Evolutionary conservation across 2,113 vertebrate species (phyloP), one percentile per base, ranked within the genome.

Genomic region (Helogale parvula): DNA sequence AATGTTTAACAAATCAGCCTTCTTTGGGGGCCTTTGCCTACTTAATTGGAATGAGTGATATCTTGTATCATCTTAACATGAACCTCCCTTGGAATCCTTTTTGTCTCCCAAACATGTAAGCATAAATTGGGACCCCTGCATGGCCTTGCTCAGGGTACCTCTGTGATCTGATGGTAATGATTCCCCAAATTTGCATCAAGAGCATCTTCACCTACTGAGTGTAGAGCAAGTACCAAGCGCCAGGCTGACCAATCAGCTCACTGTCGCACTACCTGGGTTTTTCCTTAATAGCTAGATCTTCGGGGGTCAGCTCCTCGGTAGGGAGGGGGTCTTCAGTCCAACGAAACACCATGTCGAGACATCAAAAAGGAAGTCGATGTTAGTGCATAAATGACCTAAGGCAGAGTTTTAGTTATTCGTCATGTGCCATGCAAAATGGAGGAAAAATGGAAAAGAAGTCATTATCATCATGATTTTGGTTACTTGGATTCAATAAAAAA

Each of bases 401-500:
- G 82, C 50, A 92, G 68, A 93, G 80, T 74, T 81, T 85, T 57
- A 76, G 57, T n/a, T 41, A 93, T 60, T 65, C 41, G 41, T 54
- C 77, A 50, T 0, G 38, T 66, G 63, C 85, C 72, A 86, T 68
- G 65, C 38, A 96, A 94, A 94, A 87, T 76, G 81, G 69, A 94
- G 63, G 54, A 69, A 69, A 60, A 69, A 71, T n/a, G 71, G 63
- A 52, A 85, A 90, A 93, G n/a, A 35, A 90, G 76, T 79, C 89
- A 88, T 90, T 93, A 94, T 82, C 50, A 23, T 81, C 90, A 97
- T 57, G 81, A 74, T 76, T 91, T 94, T 90, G 80, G 84, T 97
- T 50, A 88, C 31, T 84, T 72, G 79, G 38, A 96, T 85, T 88
- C 87, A 38, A 50, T 97, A 68, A 95, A 97, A 95, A 95, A 60